Base-by-base conservation (phyloP, 2,797 vertebrate genomes). In the Sternotherus odoratus region DNA sequence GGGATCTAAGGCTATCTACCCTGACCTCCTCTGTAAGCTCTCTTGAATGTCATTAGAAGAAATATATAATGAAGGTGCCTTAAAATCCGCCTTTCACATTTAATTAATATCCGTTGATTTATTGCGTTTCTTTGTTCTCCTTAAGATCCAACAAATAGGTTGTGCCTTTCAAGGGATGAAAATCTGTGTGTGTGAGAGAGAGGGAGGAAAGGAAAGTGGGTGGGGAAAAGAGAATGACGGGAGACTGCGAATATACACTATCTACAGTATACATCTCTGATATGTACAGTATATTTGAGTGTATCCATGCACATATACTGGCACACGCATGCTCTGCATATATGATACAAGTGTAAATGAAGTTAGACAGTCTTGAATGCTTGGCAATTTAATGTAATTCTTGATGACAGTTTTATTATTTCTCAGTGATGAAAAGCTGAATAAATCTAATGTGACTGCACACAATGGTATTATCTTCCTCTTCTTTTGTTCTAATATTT, bases 401-500 rank as follows among this genome's bases (percentile, higher is more conserved):
- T 95, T 95, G 82, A 77, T 95, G 95, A 92, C 92, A 97, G 79
- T 94, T 98, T 94, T 95, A 96, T 97, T 96, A 95, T 96, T 97
- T 96, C 87, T 95, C 86, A 84, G 89, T 94, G 87, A 96, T 3
- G 10, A 97, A 94, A 97, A 97, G 80, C 83, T 91, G 96, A 96
- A 86, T 88, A 96, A 96, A 97, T 97, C 94, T 97, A 97, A 97
- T 63, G 82, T 50, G 93, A 95, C 75, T 72, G 72, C 90, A 95
- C 83, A 92, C 87, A 79, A 94, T 77, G 95, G 93, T 91, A 97
- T 95, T 97, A 97, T 95, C 94, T 95, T 24, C 28, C 81, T 84
- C 56, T 94, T 94, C 92, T 96, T 97, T 94, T 97, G 90, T 96
- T 97, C 95, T 97, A 97, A 97, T 98, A 98, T 98, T 98, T 98